These are phyloP conservation scores for Chelonia mydas DNA, from an alignment of 2,797 vertebrate genomes.

Conservation along the genomic window DNA sequence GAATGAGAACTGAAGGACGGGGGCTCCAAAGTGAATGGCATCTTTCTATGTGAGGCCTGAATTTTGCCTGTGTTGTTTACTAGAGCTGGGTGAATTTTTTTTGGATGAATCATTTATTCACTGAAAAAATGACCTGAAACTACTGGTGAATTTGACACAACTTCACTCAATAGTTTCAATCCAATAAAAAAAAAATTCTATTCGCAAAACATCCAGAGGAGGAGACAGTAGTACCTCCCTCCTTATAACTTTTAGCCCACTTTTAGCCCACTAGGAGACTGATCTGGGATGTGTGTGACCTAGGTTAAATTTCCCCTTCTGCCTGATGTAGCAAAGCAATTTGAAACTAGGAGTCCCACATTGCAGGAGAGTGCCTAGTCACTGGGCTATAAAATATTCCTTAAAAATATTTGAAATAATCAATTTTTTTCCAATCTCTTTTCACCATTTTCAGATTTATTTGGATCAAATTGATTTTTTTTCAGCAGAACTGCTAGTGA, in stretches of 20 bases:
- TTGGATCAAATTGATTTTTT: background rate
- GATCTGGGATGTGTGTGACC: background rate
- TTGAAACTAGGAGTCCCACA: background rate
- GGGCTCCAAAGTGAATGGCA: background rate
- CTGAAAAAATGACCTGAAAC: background rate
- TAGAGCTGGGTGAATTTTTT: background rate
- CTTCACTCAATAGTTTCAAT: background rate
- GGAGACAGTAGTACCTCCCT: background rate
- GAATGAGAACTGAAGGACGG: background rate
- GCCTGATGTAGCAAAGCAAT: background rate
- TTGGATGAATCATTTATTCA: background rate
- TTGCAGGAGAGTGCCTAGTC: background rate
- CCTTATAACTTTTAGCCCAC: background rate
- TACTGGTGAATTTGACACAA: background rate
- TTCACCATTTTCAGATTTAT: background rate
- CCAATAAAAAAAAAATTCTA: background rate
- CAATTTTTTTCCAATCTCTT: background rate
- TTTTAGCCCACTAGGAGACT: background rate
- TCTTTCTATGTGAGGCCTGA: background rate
- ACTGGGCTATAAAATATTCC: background rate
- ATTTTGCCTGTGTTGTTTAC: background rate
- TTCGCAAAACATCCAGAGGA: background rate
- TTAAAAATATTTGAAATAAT: background rate
- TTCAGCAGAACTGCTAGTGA: background rate
- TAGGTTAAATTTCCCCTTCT: background rate